phyloP scores from a whole-genome alignment of 2,888 invertebrate genomes.

The Notodonta ziczac region DNA sequence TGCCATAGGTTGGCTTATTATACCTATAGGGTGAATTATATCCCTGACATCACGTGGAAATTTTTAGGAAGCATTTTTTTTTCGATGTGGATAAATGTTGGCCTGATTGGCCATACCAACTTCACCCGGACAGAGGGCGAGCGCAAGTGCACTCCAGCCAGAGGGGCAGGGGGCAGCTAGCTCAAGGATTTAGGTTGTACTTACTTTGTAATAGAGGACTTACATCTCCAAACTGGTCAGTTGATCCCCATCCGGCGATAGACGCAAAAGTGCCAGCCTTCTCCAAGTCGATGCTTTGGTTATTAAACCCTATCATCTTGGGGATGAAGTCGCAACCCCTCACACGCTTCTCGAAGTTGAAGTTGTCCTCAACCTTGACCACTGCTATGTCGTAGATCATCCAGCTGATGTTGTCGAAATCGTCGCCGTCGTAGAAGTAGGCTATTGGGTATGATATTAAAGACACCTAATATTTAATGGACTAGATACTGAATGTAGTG shows the following conservation, averaged over 20 bases:
- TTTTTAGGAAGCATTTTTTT: too few species aligned
- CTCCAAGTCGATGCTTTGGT: slow-evolving; percentile 52
- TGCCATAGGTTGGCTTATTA: too few species aligned
- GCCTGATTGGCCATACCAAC: too few species aligned
- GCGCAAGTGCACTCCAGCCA: too few species aligned
- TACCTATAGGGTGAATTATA: too few species aligned
- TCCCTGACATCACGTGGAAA: too few species aligned
- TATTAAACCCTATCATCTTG: slow-evolving; percentile 60
- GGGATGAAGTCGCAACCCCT: slow-evolving; percentile 72
- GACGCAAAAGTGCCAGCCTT: slow-evolving; percentile 47
- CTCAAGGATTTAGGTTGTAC: too few species aligned
- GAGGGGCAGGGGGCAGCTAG: too few species aligned
- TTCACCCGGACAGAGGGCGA: too few species aligned
- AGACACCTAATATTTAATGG: too few species aligned
- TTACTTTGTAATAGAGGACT: slow-evolving; percentile 21
- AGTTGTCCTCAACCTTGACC: slow-evolving; percentile 68
- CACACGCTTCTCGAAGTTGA: slow-evolving; percentile 63
- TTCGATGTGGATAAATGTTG: too few species aligned
- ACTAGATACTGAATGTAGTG: too few species aligned
- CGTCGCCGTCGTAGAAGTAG: slow-evolving; percentile 65
- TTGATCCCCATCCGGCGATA: slow-evolving; percentile 72
- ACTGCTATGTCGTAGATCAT: slow-evolving; percentile 74
- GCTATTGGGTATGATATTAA: slow-evolving; percentile 40
- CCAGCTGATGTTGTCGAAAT: slow-evolving; percentile 73
- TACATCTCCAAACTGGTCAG: slow-evolving; percentile 54